Conservation (phyloP, 2,888 invertebrate genomes). For the Epinotia nisella region DNA sequence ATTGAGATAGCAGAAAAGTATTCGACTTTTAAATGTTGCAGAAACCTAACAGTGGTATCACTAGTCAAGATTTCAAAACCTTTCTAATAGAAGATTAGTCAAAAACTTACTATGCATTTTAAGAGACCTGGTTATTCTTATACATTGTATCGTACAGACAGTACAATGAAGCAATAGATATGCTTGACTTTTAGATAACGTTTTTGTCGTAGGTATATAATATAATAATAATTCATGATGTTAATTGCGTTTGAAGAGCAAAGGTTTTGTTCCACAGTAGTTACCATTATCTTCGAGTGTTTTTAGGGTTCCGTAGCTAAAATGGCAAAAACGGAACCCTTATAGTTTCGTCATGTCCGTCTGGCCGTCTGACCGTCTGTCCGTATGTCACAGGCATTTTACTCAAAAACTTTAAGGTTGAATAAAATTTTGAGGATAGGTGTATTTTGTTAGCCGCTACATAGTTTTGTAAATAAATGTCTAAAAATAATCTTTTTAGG, state of each 20-base stretch:
- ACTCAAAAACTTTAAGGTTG: no score
- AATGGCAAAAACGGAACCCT: no score
- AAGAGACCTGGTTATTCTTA: not conserved
- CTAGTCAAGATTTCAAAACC: not conserved
- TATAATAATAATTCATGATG: no score
- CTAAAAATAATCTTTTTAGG: no score
- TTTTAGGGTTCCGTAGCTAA: no score
- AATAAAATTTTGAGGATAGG: no score
- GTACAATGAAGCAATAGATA: constrained; percentile 3
- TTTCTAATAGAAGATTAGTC: not conserved
- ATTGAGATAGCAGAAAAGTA: not conserved
- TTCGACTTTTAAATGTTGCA: not conserved
- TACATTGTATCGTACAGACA: not conserved
- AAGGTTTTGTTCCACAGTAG: not conserved
- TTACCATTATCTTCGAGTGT: not conserved
- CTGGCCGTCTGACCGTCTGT: no score
- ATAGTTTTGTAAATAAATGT: no score
- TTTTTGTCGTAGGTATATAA: not conserved
- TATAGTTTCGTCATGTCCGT: no score
- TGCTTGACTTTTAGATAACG: constrained; percentile 15
- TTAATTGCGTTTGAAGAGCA: constrained; percentile 1
- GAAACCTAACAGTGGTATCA: no score
- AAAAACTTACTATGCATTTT: not conserved
- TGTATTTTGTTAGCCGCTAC: no score
- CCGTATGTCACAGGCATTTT: no score